A percentile compares a stretch with the other conserved stretches of the same genome.
These are phyloP conservation scores for Sinohyriopsis cumingii DNA, from an alignment of 2,888 invertebrate genomes.

Conservation along the genomic window DNA sequence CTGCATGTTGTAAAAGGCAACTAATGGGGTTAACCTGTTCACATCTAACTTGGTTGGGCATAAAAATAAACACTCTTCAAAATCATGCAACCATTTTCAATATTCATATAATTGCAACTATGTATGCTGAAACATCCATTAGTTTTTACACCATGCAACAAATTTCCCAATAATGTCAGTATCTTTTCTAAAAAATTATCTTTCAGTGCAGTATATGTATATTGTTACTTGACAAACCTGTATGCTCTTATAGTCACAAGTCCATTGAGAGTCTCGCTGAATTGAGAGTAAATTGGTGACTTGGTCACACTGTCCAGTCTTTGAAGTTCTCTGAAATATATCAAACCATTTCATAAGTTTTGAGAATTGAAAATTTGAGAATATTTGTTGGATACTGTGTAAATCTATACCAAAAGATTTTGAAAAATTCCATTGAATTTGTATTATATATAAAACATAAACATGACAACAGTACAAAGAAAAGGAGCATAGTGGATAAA, in stretches of 20 bases:
- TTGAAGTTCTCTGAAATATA: constrained; percentile 81
- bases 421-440: neutral
- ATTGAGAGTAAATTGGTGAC: constrained; percentile 83
- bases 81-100: too few species aligned
- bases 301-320: constrained; percentile 84
- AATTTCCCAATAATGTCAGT: too few species aligned
- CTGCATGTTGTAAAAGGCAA: too few species aligned
- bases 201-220: neutral
- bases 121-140: too few species aligned
- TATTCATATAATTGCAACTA: too few species aligned
- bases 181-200: neutral
- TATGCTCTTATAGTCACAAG: constrained; percentile 84
- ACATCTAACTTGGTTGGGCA: too few species aligned
- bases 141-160: too few species aligned
- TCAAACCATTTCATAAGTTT: constrained; percentile 1
- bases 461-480: too few species aligned
- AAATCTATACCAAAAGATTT: neutral
- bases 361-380: constrained; percentile 2
- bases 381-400: neutral
- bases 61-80: too few species aligned
- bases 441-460: too few species aligned
- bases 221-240: constrained; percentile 74
- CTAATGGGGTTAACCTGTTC: too few species aligned
- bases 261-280: constrained; percentile 84
- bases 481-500: too few species aligned